These are phyloP conservation scores for Bradysia coprophila DNA, from an alignment of 1,140 invertebrate genomes.

Conservation along the genomic window DNA sequence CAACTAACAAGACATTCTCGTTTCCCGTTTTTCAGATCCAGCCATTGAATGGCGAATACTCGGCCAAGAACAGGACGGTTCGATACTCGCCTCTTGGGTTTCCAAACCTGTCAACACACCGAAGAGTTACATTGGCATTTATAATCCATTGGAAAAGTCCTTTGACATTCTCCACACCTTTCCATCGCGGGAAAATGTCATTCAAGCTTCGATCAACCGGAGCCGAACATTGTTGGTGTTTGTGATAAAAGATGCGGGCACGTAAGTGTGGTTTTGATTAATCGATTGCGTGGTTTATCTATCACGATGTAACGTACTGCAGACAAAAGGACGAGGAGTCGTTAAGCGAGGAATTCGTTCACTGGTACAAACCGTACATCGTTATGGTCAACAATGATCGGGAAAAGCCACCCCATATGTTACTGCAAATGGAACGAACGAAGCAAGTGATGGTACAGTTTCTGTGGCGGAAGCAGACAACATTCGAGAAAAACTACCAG, in stretches of 20 bases:
- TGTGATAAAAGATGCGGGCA: conserved; percentile 29
- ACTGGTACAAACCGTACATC: conserved; percentile 36
- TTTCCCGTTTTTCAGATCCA: conserved; percentile 24
- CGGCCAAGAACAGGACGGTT: conserved; percentile 55
- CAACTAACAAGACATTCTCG: no score
- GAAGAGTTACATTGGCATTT: conserved; percentile 27
- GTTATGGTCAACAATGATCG: conserved; percentile 34
- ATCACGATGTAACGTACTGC: no score
- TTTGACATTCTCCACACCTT: conserved; percentile 41
- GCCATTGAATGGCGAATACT: conserved; percentile 55
- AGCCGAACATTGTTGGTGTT: conserved; percentile 43
- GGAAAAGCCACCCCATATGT: conserved; percentile 24
- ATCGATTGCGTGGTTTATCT: no score
- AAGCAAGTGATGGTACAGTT: conserved; percentile 63
- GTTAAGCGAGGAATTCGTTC: no score
- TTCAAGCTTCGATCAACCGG: conserved; percentile 61
- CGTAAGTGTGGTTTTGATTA: no score
- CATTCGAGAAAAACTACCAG: conserved; percentile 32
- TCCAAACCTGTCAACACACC: conserved; percentile 26
- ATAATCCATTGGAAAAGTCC: conserved; percentile 31
- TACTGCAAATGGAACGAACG: conserved; percentile 28
- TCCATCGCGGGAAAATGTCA: conserved; percentile 37
- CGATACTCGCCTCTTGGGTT: conserved; percentile 46
- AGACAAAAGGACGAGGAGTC: no score
- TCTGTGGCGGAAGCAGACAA: conserved; percentile 46